Evolutionary conservation across 92 coral and sea anemone genomes (phyloP), one percentile per base, ranked within the genome.

Genomic region (Porites evermanni): DNA sequence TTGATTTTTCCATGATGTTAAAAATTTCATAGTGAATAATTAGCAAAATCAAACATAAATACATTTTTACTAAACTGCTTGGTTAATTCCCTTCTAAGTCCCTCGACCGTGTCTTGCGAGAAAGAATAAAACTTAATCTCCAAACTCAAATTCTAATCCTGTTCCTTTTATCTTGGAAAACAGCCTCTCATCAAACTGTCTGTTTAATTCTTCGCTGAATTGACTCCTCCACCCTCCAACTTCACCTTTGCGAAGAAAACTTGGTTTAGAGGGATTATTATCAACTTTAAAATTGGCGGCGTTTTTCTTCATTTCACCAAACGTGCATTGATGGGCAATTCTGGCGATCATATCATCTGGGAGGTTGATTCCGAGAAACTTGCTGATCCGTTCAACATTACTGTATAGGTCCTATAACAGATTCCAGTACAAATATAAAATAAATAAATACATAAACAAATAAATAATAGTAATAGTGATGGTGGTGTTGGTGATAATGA

Each of bases 241-340:
- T 47, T 86, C 38, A 24, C 90, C 90, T 71, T 80, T 87, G 52
- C 90, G 86, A 53, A 87, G 58, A 29, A 79, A 51, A 29, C 44
- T 64, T n/a, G 90, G 86, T 53, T 79, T 72, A 8, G 78, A 14
- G 24, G 74, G 19, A 14, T 11, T 16, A 1, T 29, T 65, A 13
- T 65, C 21, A 4, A 52, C 3, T 14, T 12, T 17, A 64, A 47
- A 51, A 54, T 53, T 32, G 9, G 67, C 58, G 8, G 80, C 54
- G 23, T 87, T 64, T 72, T 50, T 79, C 80, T 80, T 87, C 90
- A 87, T 87, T 56, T 79, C 90, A 2, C 47, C 81, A 72, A 87
- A 87, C 20, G 90, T 79, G 24, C 90, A 87, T 52, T 87, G 90
- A 24, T 70, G 72, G 9, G 90, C 72, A 23, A 87, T 87, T 71